Base-by-base conservation (phyloP, 2,888 invertebrate species). In the Tethea ocularis region DNA sequence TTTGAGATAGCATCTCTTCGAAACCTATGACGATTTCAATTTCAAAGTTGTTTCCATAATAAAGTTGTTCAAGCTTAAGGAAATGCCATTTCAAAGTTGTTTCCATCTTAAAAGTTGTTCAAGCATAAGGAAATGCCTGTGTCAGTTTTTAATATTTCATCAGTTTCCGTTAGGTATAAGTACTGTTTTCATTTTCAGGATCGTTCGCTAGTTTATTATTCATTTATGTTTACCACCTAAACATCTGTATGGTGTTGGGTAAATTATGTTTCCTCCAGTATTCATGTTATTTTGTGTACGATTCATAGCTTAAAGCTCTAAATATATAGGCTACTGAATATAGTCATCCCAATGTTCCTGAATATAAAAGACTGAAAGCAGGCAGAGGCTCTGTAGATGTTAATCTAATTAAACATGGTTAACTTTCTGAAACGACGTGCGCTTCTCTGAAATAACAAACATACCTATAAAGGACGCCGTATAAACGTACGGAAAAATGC, bases 131-230 rank as follows among this genome's bases (percentile, higher is more conserved):
- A 17, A 7, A 4, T 15, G 15, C 33, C 20, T 65, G 64, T 33
- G 13, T 13, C 33, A 13, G 33, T 33, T 33, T 33, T 33, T 2
- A 13, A 33, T 33, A 33, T 33, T 33, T 33, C 11, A 13, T 33
- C 33, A 33, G 33, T 33, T 33, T 33, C 8, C 69, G 62, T 56
- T n/a, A n/a, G n/a, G n/a, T n/a, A n/a, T n/a, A n/a, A n/a, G n/a
- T 64, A 64, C 64, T 33, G 71, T 63, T 68, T 74, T 72, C 73
- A 64, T 66, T 71, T 69, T 67, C 67, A 67, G 66, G 67, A 74
- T 58, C 69, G 66, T 68, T 63, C 59, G 58, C 57, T 60, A 58
- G 51, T 60, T 56, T 66, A 68, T 62, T 58, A 66, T 67, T 67
- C 63, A 70, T 71, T 60, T 68, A 52, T 71, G 67, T 67, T 69